A percentile compares a stretch with the other conserved stretches of the same genome.
These are phyloP conservation scores for Drosophila murphyi DNA, from an alignment of 1,140 invertebrate species.

Conservation along the genomic window DNA sequence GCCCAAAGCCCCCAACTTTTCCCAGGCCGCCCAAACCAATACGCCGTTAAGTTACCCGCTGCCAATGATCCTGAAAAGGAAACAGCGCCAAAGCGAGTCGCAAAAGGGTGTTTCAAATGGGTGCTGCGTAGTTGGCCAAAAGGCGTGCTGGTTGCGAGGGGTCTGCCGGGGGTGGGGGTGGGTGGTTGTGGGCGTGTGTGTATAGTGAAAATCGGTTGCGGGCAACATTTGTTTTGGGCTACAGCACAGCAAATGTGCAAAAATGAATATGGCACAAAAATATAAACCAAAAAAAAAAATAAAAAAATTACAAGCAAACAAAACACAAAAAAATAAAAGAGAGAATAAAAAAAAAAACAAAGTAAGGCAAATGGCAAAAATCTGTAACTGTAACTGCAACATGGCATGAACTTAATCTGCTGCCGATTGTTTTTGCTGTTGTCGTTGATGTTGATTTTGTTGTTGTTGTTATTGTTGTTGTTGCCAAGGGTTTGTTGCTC, in stretches of 20 bases:
- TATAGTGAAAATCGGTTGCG: constrained; percentile 73
- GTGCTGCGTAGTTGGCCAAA: constrained; percentile 35
- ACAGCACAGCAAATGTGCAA: constrained; percentile 71
- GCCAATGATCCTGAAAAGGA: constrained; percentile 80
- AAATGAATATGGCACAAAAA: constrained; percentile 67
- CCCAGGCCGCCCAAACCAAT: neutral
- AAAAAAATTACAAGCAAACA: neutral
- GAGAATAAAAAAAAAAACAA: constrained; percentile 10
- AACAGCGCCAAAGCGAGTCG: constrained; percentile 59
- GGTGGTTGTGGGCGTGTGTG: constrained; percentile 8
- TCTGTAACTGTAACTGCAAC: constrained; percentile 81
- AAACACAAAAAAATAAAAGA: constrained; percentile 23
- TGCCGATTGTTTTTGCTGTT: constrained; percentile 68
- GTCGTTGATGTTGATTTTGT: constrained; percentile 13
- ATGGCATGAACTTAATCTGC: constrained; percentile 81
- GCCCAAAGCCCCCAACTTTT: constrained; percentile 17
- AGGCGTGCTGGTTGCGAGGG: neutral
- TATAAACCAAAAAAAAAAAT: constrained; percentile 16
- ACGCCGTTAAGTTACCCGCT: constrained; percentile 49
- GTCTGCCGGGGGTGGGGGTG: neutral
- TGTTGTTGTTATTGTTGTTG: constrained; percentile 45
- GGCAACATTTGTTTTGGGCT: constrained; percentile 78
- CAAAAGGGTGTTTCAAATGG: constrained; percentile 72
- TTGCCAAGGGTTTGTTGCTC: constrained; percentile 62
- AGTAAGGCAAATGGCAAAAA: constrained; percentile 50